Evolutionary conservation across 1,140 invertebrate genomes (phyloP).

Genomic region (Philaenus spumarius): DNA sequence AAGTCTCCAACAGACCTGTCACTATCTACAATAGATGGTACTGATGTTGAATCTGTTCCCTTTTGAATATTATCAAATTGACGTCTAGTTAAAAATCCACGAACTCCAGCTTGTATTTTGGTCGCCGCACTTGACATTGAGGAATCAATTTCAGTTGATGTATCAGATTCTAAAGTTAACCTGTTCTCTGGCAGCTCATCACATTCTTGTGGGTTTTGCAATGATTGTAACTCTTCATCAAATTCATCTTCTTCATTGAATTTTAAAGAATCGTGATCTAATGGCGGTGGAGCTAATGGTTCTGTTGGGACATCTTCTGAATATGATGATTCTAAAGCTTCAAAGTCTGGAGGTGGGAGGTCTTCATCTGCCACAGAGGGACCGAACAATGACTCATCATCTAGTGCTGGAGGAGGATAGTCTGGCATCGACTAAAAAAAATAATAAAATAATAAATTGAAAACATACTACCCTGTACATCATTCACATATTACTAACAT

Average conservation of each 20-base stretch:
- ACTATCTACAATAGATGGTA: not conserved
- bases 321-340: conserved; percentile 23
- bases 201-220: conserved; percentile 11
- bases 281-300: conserved; percentile 10
- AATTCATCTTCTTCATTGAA: conserved; percentile 12
- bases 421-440: conserved; percentile 13
- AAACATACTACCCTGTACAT: no score
- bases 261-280: not conserved
- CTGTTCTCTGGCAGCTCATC: conserved; percentile 13
- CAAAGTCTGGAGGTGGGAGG: conserved; percentile 20
- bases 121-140: conserved; percentile 45
- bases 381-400: conserved; percentile 10
- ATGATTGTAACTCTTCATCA: not conserved
- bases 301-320: conserved; percentile 24
- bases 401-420: conserved; percentile 9
- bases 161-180: conserved; percentile 9
- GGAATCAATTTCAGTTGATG: conserved; percentile 15
- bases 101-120: conserved; percentile 66
- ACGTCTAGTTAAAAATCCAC: conserved; percentile 58
- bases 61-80: no score
- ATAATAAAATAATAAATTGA: no score
- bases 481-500: no score
- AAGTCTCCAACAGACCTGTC: conserved; percentile 8
- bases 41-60: conserved; percentile 2
- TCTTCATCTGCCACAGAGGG: conserved; percentile 14